Evolutionary conservation across 2,888 invertebrate genomes (phyloP).

Genomic region (Eupithecia subumbrata): DNA sequence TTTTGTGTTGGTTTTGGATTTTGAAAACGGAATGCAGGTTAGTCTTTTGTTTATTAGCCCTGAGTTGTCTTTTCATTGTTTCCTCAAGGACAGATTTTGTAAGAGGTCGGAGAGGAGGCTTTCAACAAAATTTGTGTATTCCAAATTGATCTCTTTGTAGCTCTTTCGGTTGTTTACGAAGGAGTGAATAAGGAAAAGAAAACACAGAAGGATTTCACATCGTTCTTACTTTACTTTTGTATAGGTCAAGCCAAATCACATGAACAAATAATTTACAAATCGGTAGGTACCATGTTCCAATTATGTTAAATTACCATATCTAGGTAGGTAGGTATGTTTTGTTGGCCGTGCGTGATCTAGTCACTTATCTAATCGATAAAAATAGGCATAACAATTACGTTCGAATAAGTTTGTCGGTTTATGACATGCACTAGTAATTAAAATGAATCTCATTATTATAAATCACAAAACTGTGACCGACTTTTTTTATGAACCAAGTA

Average conservation of each 20-base stretch:
- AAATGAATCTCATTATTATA: neutral
- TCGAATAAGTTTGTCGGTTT: neutral
- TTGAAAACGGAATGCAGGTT: conserved; percentile 16
- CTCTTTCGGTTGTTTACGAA: too few species aligned
- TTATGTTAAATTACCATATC: neutral
- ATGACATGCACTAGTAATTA: neutral
- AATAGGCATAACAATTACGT: neutral
- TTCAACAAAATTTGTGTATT: neutral
- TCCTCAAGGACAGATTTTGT: neutral
- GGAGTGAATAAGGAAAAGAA: too few species aligned
- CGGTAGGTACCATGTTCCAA: too few species aligned
- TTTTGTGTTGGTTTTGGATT: neutral
- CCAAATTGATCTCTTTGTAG: neutral
- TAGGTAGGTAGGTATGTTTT: neutral
- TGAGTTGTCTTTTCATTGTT: neutral
- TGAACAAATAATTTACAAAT: too few species aligned
- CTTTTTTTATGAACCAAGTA: neutral
- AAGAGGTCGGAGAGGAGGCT: neutral
- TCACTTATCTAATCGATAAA: neutral
- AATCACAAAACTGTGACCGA: neutral
- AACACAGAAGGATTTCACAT: too few species aligned
- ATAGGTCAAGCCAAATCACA: too few species aligned
- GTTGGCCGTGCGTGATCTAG: neutral
- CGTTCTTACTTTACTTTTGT: too few species aligned
- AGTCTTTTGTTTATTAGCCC: neutral